Base-by-base conservation (phyloP, 2,113 vertebrate genomes). In the Butorides virescens region DNA sequence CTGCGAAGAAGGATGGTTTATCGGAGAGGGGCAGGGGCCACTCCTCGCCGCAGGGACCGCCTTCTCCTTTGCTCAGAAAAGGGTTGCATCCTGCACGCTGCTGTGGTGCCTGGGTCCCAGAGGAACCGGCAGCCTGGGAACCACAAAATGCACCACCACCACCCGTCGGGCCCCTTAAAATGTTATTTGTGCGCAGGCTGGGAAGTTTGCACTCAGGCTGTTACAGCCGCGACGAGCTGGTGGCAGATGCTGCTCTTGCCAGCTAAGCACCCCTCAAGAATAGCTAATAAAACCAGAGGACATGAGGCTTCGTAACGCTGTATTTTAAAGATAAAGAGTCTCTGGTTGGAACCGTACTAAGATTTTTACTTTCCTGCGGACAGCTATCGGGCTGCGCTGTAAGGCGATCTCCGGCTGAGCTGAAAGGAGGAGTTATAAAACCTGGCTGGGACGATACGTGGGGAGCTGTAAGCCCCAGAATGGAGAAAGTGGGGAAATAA, bases 221-320 rank as follows among this genome's bases (percentile, higher is more conserved):
- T 20, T 34, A 23, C 29, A 65, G 66, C 81, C 4, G 26, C 0
- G 0, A 42, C 2, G 56, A 97, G 61, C n/a, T 8, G 2, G 61
- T 75, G 85, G 92, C 95, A 93, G 95, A 92, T 93, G 95, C 89
- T 87, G 93, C 93, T 50, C 93, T 97, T 87, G 71, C 88, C 78
- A 55, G 90, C 93, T 65, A 58, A 96, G 94, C 90, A 90, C 36
- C 94, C 92, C 71, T 93, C 86, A 50, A 92, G 79, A 92, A 71
- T 0, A 71, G 86, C 56, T 49, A 47, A 63, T 92, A 90, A 94
- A 95, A 74, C 18, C 27, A 2, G 92, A 91, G 83, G 67, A 61
- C 15, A 3, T 32, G 13, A 37, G 75, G 68, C 61, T 92, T 63
- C 9, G 4, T 15, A 75, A 86, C 5, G 73, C 80, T 13, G 5